Evolutionary conservation across 2,113 vertebrate genomes (phyloP).

Genomic region (Chionomys nivalis): DNA sequence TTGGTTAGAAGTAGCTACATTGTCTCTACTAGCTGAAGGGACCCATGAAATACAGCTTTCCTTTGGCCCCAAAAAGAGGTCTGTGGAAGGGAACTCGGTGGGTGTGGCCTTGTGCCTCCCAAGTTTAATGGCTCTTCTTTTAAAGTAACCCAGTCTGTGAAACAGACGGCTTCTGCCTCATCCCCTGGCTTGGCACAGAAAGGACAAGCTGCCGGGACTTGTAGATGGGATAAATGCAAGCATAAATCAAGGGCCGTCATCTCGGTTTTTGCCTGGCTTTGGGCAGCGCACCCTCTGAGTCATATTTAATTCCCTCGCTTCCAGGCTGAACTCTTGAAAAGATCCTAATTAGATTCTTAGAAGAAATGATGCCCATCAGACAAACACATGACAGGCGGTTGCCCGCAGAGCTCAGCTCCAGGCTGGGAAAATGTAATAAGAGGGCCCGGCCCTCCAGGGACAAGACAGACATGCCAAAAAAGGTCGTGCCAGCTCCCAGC

Average conservation of each 20-base stretch:
- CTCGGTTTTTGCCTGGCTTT: constrained; percentile 49
- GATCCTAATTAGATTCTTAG: constrained; percentile 78
- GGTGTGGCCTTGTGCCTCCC: background rate
- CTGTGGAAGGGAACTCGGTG: background rate
- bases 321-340: constrained; percentile 73
- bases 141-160: too few species aligned
- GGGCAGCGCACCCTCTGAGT: constrained; percentile 61
- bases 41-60: background rate
- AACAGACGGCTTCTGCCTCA: background rate
- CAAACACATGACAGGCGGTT: constrained; percentile 63
- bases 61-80: background rate
- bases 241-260: constrained; percentile 36
- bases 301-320: constrained; percentile 67
- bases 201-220: background rate
- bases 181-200: background rate
- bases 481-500: constrained; percentile 32
- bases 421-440: constrained; percentile 73
- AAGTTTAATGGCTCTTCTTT: background rate
- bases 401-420: constrained; percentile 54
- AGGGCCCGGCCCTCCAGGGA: background rate
- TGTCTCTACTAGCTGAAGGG: background rate
- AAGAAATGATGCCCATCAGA: constrained; percentile 74
- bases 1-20: background rate
- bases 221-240: background rate
- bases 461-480: constrained; percentile 15